Conservation (phyloP, 1,140 invertebrate species). For the Patella vulgata region DNA sequence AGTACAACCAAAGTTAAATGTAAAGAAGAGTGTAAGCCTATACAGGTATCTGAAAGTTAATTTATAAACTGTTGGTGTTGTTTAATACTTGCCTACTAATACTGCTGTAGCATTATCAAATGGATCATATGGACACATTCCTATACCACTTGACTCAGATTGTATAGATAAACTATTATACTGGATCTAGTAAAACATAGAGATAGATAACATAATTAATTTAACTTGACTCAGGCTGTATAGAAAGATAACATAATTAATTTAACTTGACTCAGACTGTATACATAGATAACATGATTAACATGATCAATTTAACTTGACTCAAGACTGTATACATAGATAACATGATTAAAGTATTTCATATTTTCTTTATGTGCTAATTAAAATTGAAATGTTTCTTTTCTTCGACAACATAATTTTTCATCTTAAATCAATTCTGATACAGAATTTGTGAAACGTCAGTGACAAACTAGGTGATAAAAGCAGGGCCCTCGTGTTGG, state of each 20-base stretch:
- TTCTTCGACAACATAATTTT: too few species aligned
- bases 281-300: background rate
- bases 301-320: background rate
- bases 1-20: too few species aligned
- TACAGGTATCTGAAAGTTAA: too few species aligned
- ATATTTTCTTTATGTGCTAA: too few species aligned
- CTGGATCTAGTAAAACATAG: background rate
- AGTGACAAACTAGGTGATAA: too few species aligned
- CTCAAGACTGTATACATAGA: background rate
- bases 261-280: background rate
- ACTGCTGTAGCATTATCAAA: slow-evolving; percentile 47
- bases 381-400: too few species aligned
- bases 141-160: slow-evolving; percentile 15
- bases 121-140: slow-evolving; percentile 46
- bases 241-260: background rate
- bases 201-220: background rate
- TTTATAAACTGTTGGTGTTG: too few species aligned
- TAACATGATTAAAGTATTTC: too few species aligned
- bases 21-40: too few species aligned
- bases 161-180: background rate
- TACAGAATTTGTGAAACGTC: too few species aligned
- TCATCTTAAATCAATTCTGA: too few species aligned
- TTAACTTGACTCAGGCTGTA: background rate
- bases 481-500: too few species aligned
- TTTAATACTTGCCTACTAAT: slow-evolving; percentile 39